phyloP scores from a whole-genome alignment of 2,113 vertebrate species.

The Chiloscyllium plagiosum region DNA sequence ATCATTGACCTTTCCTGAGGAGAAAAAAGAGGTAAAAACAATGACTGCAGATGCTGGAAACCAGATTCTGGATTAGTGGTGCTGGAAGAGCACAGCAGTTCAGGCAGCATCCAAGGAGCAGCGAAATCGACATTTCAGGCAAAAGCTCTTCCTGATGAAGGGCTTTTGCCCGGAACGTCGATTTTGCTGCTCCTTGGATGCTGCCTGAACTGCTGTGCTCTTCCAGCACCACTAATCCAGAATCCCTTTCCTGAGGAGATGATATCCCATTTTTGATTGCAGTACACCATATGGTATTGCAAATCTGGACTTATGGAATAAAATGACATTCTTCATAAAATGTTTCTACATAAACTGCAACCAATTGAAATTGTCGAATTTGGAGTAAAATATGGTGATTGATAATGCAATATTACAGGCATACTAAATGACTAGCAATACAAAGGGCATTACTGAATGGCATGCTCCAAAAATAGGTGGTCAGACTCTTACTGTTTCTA shows the following conservation, averaged over 20 bases:
- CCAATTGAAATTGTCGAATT: not conserved
- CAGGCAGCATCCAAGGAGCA: too few species aligned
- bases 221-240: too few species aligned
- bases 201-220: too few species aligned
- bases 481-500: not conserved
- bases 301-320: not conserved
- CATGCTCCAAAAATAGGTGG: not conserved
- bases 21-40: not conserved
- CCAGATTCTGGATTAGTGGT: too few species aligned
- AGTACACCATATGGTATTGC: not conserved
- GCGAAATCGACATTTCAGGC: too few species aligned
- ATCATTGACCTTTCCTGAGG: not conserved
- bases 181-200: too few species aligned
- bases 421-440: not conserved
- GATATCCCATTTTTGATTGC: not conserved
- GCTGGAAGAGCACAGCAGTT: too few species aligned
- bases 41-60: too few species aligned
- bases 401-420: not conserved
- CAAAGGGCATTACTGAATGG: not conserved
- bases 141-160: too few species aligned
- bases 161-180: too few species aligned
- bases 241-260: not conserved
- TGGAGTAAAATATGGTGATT: not conserved
- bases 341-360: not conserved
- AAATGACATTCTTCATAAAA: not conserved